Conservation (phyloP, 2,888 invertebrate species). For the Scrobipalpa atriplicella region DNA sequence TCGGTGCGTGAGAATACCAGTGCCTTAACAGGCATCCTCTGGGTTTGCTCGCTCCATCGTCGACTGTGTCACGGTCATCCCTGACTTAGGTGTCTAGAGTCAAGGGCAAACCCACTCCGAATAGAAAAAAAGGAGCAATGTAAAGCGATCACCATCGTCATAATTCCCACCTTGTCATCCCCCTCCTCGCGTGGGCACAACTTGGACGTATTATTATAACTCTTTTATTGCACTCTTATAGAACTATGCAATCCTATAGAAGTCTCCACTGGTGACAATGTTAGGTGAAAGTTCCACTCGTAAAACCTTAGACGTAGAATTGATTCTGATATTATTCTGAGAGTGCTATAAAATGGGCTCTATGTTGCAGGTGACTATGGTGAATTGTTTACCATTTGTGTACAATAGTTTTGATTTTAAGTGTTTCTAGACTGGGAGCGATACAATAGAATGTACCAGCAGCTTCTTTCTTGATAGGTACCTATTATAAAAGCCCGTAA, state of each 20-base stretch:
- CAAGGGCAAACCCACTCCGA: too few relatives aligned
- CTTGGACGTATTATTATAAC: conserved; percentile 30
- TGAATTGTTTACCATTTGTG: background rate
- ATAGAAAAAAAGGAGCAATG: background rate
- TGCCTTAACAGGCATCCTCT: too few relatives aligned
- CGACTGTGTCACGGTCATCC: too few relatives aligned
- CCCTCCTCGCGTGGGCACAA: background rate
- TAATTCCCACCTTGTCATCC: background rate
- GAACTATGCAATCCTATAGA: conserved; percentile 29
- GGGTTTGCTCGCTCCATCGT: too few relatives aligned
- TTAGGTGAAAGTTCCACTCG: conserved; percentile 25
- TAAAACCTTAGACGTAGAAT: conserved; percentile 23
- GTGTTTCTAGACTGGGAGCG: too few relatives aligned
- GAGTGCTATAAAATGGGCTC: background rate
- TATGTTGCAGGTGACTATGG: conserved; percentile 8
- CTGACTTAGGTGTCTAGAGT: too few relatives aligned
- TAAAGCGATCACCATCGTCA: background rate
- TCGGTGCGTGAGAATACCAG: too few relatives aligned
- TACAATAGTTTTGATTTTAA: too few relatives aligned
- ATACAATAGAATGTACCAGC: too few relatives aligned
- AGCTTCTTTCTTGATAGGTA: too few relatives aligned
- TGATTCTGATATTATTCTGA: conserved; percentile 13
- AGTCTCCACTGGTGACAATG: conserved; percentile 17
- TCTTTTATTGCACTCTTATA: conserved; percentile 33
- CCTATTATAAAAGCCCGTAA: too few relatives aligned